Evolutionary conservation across 2,888 invertebrate species (phyloP), one percentile per base, ranked within the genome.

Genomic region (Homarus gammarus): DNA sequence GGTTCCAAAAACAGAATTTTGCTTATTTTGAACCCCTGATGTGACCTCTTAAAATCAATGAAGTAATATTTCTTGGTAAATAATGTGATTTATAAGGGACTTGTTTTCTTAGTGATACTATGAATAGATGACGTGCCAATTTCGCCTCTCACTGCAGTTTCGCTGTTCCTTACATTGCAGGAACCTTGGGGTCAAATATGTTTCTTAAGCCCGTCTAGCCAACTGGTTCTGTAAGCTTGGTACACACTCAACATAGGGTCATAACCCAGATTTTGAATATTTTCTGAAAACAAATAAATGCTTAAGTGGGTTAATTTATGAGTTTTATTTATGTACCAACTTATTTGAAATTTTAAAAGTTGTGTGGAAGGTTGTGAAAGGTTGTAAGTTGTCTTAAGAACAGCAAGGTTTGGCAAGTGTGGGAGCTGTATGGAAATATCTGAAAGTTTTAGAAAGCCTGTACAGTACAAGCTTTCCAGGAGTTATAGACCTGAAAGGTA

Each of bases 221-320:
- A 6, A 75, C 84, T 70, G 33, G 44, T 51, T 51, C 61, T 56
- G 84, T 84, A 81, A 81, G 61, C 61, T 81, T 81, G 81, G 64
- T 61, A 64, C 18, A 36, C 75, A 75, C 61, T 75, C 75, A n/a
- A 61, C 77, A 61, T 84, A 64, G 75, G 75, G n/a, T 75, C 77
- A 61, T 75, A 51, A 64, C 77, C 77, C 77, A 77, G 61, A 84
- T 40, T 61, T 51, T 68, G 40, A 77, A 86, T 86, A 86, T 86
- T 86, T 86, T 86, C 77, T 49, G 68, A 86, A 38, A 70, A 78
- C 49, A 78, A 86, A 78, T 78, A 86, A 86, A 86, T 40, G 86
- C 86, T 86, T 86, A 86, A 77, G 38, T 77, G 77, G 86, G 86
- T 64, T 78, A 77, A 49, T 44, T 44, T 12, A 22, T 6, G n/a